Evolutionary conservation across 2,797 vertebrate species (phyloP).

Genomic region (Psittacula derbiana): DNA sequence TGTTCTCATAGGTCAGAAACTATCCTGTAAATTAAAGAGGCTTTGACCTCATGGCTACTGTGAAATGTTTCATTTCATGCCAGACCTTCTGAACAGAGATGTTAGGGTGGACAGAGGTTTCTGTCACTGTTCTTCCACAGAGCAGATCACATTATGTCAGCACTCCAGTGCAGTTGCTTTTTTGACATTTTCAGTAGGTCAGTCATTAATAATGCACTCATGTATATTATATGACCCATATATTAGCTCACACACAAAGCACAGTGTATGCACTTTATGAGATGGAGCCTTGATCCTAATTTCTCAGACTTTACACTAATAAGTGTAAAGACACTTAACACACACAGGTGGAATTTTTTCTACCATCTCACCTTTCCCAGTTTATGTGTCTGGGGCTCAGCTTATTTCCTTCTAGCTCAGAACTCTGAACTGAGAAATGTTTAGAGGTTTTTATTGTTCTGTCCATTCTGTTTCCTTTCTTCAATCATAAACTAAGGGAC

Average conservation of each 20-base stretch:
- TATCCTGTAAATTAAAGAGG: neutral
- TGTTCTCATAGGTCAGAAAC: neutral
- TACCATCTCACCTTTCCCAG: neutral
- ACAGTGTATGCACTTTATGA: neutral
- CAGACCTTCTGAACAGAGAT: neutral
- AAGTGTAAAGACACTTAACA: neutral
- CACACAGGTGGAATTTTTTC: neutral
- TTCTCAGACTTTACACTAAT: neutral
- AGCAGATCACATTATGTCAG: fast-evolving
- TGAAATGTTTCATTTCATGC: neutral
- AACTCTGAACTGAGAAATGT: neutral
- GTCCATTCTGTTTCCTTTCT: neutral
- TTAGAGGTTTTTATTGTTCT: neutral
- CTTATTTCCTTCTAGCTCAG: neutral
- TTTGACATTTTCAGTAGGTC: neutral
- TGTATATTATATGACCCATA: neutral
- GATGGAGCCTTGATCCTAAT: neutral
- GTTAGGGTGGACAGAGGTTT: neutral
- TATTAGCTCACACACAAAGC: neutral
- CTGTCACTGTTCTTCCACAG: neutral
- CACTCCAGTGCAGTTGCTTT: neutral
- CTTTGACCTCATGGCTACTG: neutral
- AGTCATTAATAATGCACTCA: neutral
- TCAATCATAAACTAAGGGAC: neutral
- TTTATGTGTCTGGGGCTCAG: neutral